phyloP scores from a whole-genome alignment of 2,113 vertebrate species.

The Corvus moneduloides region DNA sequence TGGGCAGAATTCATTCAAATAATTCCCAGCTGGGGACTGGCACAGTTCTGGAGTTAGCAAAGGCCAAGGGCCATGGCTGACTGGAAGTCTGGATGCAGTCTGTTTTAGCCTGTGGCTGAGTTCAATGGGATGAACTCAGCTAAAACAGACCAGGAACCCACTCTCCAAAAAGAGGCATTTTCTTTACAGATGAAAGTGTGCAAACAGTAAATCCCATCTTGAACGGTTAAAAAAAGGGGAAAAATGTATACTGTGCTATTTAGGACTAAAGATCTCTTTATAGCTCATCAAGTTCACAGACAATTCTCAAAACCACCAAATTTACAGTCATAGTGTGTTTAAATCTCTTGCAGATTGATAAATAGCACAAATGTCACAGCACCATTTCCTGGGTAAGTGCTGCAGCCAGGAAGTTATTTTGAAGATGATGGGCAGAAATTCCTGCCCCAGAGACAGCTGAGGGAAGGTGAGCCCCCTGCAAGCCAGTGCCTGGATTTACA shows the following conservation, averaged over 20 bases:
- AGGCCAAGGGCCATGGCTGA: neutral
- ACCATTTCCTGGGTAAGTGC: neutral
- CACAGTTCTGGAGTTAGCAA: neutral
- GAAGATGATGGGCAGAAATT: neutral
- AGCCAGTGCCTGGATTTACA: neutral
- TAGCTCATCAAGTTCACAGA: neutral
- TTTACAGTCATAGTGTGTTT: neutral
- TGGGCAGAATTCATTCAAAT: neutral
- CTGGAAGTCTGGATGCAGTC: neutral
- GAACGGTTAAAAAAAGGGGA: neutral
- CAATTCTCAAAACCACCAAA: neutral
- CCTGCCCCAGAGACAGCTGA: neutral
- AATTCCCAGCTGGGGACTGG: neutral
- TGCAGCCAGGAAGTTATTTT: neutral
- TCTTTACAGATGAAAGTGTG: neutral
- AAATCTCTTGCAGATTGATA: neutral
- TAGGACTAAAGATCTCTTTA: neutral
- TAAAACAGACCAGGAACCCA: neutral
- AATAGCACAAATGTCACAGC: neutral
- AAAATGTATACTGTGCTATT: neutral
- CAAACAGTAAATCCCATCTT: neutral
- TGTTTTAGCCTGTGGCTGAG: neutral
- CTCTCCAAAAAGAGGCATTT: neutral
- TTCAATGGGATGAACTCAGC: neutral
- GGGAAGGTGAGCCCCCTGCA: neutral